These are phyloP conservation scores for Planococcus citri DNA, from an alignment of 1,140 invertebrate genomes.

Conservation along the genomic window DNA sequence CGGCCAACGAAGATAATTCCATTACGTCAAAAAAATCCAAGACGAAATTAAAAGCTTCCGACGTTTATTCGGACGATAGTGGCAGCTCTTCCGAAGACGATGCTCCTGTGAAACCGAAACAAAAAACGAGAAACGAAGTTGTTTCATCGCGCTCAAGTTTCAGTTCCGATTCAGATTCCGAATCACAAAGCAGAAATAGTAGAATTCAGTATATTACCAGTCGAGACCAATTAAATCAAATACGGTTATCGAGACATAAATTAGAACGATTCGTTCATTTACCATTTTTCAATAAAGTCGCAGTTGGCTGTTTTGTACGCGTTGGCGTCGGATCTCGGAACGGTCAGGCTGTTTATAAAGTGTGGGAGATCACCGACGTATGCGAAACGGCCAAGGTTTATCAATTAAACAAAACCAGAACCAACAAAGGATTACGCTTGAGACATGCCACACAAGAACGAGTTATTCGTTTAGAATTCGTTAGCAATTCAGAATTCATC, in stretches of 20 bases:
- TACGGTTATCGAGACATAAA: constrained; percentile 81
- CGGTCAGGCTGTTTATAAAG: constrained; percentile 71
- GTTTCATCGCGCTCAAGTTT: constrained; percentile 28
- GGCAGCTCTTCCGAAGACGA: constrained; percentile 51
- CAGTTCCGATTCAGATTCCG: constrained; percentile 37
- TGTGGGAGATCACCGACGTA: constrained; percentile 87
- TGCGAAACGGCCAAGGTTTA: constrained; percentile 94
- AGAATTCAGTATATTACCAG: constrained; percentile 51
- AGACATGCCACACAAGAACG: constrained; percentile 77
- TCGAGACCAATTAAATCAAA: constrained; percentile 73
- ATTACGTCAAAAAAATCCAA: constrained; percentile 33
- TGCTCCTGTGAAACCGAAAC: constrained; percentile 27
- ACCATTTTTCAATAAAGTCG: constrained; percentile 85
- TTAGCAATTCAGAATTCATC: constrained; percentile 93
- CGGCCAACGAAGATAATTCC: constrained; percentile 41
- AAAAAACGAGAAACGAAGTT: constrained; percentile 29
- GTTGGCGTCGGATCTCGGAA: constrained; percentile 92
- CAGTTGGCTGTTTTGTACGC: constrained; percentile 85
- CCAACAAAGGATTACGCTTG: constrained; percentile 70
- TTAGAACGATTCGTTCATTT: constrained; percentile 89
- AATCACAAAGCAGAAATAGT: constrained; percentile 25
- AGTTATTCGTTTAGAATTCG: constrained; percentile 89
- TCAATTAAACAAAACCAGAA: constrained; percentile 74
- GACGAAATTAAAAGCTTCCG: constrained; percentile 68
- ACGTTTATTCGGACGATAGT: constrained; percentile 67